phyloP scores from a whole-genome alignment of 2,113 vertebrate species.

The Paramisgurnus dabryanus region DNA sequence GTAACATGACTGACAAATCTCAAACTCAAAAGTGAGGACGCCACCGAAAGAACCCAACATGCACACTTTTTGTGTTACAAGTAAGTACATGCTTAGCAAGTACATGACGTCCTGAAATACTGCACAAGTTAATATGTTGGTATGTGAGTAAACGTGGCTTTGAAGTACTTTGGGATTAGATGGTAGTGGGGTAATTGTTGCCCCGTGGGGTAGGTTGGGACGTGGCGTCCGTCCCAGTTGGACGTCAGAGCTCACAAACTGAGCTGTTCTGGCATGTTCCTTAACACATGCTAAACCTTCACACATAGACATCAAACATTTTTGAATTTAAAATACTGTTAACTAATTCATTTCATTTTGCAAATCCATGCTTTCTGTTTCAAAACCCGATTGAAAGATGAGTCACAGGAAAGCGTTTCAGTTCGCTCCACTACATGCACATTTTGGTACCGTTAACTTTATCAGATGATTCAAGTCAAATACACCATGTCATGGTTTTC shows the following conservation, averaged over 20 bases:
- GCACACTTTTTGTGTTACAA: not conserved
- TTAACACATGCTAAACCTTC: conserved; percentile 6
- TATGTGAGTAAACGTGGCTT: not conserved
- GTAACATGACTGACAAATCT: not conserved
- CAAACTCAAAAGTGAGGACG: not conserved
- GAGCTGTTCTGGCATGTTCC: conserved; percentile 30
- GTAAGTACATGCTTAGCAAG: not conserved
- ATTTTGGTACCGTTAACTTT: conserved; percentile 39
- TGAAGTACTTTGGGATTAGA: conserved; percentile 18
- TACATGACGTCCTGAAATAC: not conserved
- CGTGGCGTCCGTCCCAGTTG: not conserved
- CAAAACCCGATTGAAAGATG: not conserved
- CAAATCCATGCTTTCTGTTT: not conserved
- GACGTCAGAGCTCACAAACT: conserved; percentile 25
- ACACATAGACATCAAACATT: not conserved
- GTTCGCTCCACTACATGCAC: not conserved
- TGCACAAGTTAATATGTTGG: not conserved
- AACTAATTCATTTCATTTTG: not conserved
- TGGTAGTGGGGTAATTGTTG: conserved; percentile 16
- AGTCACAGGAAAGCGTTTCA: not conserved
- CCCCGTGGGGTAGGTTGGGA: conserved; percentile 25
- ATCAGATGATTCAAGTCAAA: not conserved
- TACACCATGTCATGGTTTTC: conserved; percentile 8
- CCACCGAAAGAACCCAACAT: not conserved
- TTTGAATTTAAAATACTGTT: too few species aligned